A percentile compares a stretch with the other conserved stretches of the same genome.
Evolutionary conservation across 92 coral and sea anemone genomes (phyloP).

Genomic region (Paramuricea clavata): DNA sequence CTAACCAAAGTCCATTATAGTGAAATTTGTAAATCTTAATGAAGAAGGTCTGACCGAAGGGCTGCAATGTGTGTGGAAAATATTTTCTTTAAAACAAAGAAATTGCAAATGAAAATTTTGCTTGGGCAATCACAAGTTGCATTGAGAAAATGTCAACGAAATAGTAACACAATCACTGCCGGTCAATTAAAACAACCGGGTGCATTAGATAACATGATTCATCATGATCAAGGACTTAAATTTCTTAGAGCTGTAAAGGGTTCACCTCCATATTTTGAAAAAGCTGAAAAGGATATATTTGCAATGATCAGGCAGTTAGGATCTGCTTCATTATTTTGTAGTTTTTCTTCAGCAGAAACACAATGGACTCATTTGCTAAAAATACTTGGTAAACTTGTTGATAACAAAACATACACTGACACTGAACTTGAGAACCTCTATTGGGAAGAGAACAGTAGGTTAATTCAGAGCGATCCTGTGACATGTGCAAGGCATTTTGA

Average conservation of each 20-base stretch:
- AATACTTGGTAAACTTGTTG: conserved; percentile 21
- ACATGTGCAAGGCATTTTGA: conserved; percentile 72
- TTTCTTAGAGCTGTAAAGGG: conserved; percentile 65
- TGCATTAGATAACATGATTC: conserved; percentile 51
- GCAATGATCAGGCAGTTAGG: conserved; percentile 68
- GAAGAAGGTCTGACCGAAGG: conserved; percentile 41
- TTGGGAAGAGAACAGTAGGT: conserved; percentile 9
- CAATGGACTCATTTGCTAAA: conserved; percentile 25
- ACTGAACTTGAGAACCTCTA: not conserved
- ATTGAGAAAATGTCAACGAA: conserved; percentile 50
- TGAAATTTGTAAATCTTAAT: conserved; percentile 55
- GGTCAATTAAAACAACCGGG: conserved; percentile 59
- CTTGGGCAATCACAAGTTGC: conserved; percentile 59
- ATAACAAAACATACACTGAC: conserved; percentile 2
- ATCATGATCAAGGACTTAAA: conserved; percentile 65
- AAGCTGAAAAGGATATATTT: conserved; percentile 59
- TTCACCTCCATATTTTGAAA: conserved; percentile 63
- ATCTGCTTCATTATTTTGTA: conserved; percentile 63
- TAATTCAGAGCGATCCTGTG: conserved; percentile 63
- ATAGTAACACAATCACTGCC: conserved; percentile 49
- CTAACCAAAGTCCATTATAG: conserved; percentile 33
- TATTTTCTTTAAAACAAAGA: conserved; percentile 50
- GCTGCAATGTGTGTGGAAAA: conserved; percentile 59
- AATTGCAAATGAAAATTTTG: conserved; percentile 57
- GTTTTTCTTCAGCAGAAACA: conserved; percentile 5